Evolutionary conservation across 2,113 vertebrate genomes (phyloP).

Genomic region (Anguilla japonica): DNA sequence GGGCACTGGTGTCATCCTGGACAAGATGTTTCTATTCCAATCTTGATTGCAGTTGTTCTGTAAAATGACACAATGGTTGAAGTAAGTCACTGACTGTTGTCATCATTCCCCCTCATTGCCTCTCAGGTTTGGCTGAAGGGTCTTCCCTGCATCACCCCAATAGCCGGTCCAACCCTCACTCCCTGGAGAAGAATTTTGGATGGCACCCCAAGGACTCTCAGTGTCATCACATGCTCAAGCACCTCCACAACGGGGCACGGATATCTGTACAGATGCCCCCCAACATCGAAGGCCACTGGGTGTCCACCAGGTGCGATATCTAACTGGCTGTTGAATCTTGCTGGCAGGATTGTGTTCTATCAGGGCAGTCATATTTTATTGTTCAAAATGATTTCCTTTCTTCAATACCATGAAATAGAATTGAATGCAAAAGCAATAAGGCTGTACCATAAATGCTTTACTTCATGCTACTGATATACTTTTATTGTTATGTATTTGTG

Average conservation of each 20-base stretch:
- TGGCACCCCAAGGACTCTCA: slow-evolving; percentile 76
- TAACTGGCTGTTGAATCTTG: not conserved
- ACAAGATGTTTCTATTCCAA: too few relatives aligned
- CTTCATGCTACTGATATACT: too few relatives aligned
- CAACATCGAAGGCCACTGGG: slow-evolving; percentile 82
- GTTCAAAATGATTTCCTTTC: too few relatives aligned
- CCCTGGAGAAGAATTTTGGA: slow-evolving; percentile 74
- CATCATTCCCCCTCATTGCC: not conserved
- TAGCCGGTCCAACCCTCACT: slow-evolving; percentile 68
- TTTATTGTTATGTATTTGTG: too few relatives aligned
- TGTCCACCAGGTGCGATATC: slow-evolving; percentile 78
- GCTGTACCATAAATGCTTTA: too few relatives aligned
- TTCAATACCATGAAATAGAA: too few relatives aligned
- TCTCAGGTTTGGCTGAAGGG: slow-evolving; percentile 74
- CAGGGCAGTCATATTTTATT: too few relatives aligned
- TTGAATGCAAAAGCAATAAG: too few relatives aligned
- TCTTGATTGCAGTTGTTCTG: too few relatives aligned
- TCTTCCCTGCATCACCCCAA: slow-evolving; percentile 70
- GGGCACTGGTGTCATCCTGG: not conserved
- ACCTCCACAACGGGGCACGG: slow-evolving; percentile 78
- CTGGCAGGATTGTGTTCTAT: too few relatives aligned
- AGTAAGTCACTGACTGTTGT: not conserved
- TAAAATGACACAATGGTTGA: not conserved
- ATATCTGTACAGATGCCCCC: slow-evolving; percentile 84
- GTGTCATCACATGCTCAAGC: slow-evolving; percentile 81